Evolutionary conservation across 2,797 vertebrate species (phyloP).

Genomic region (Periophthalmus magnuspinnatus): DNA sequence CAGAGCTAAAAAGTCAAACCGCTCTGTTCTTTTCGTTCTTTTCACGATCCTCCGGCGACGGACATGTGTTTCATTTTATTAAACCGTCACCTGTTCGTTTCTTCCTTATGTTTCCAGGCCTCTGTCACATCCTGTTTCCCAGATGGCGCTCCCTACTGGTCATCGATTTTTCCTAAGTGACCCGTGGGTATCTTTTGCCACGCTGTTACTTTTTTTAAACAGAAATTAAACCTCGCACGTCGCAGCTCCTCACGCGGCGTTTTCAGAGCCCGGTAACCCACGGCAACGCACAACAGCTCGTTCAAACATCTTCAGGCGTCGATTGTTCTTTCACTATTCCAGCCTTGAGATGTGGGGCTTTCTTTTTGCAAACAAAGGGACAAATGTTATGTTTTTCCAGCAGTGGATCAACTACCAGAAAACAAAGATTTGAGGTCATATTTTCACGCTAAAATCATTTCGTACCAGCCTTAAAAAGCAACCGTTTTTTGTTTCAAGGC

Average conservation of each 20-base stretch:
- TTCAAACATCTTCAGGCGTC: background rate
- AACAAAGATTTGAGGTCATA: background rate
- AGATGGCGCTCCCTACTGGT: background rate
- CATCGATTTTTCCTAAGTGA: conserved; percentile 1
- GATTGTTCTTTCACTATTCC: background rate
- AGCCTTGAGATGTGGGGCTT: background rate
- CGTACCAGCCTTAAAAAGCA: background rate
- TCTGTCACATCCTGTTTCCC: conserved; percentile 1
- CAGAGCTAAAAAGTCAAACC: background rate
- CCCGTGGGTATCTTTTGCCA: background rate
- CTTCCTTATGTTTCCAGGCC: background rate
- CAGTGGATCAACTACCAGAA: background rate
- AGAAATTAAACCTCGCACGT: conserved; percentile 2
- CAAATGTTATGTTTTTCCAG: background rate
- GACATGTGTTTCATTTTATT: background rate
- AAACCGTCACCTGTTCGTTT: background rate
- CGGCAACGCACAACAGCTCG: background rate
- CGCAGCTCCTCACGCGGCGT: background rate
- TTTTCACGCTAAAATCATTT: background rate
- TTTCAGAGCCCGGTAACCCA: background rate
- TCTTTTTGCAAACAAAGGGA: background rate
- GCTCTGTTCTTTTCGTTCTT: too few species aligned
- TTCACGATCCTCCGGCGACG: background rate
- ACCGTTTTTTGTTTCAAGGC: background rate
- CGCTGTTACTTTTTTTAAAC: background rate